Percentiles rank a stretch among this genome's conserved stretches.
Conservation (phyloP, 1,140 invertebrate genomes). For the Drosophila mojavensis region DNA sequence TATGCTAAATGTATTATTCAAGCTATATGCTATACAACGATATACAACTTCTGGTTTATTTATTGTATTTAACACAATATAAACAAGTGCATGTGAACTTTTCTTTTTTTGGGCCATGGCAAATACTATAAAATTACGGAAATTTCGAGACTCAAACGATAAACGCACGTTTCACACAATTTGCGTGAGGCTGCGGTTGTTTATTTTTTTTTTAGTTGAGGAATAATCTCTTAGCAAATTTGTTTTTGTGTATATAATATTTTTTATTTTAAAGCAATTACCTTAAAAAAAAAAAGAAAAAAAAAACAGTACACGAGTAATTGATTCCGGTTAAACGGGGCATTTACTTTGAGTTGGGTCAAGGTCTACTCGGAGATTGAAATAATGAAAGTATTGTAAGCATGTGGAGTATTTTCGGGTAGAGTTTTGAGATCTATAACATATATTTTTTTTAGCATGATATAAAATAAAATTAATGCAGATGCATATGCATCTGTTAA, state of each 20-base stretch:
- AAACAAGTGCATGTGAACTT: constrained; percentile 51
- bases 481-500: no score
- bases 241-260: no score
- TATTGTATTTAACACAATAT: constrained; percentile 8
- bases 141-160: constrained; percentile 21
- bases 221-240: no score
- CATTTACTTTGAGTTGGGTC: constrained; percentile 38
- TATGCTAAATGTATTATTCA: neutral
- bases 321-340: constrained; percentile 13
- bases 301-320: constrained; percentile 1
- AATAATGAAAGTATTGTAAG: no score
- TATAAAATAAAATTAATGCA: no score
- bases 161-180: constrained; percentile 40
- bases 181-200: constrained; percentile 12
- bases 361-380: constrained; percentile 41
- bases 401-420: no score
- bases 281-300: no score
- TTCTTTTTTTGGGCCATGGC: constrained; percentile 36
- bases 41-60: neutral
- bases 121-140: constrained; percentile 47
- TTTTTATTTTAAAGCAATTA: no score
- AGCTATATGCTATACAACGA: neutral
- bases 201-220: no score
- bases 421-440: no score
- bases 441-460: no score